These are phyloP conservation scores for human DNA, from an alignment of 2,113 vertebrate species.

Conservation along the genomic window GRCh38 chr11:118435001-118435500, in stretches of 20 bases:
- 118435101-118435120: constrained; percentile 79
- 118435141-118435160: constrained; percentile 54
- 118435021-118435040: constrained; percentile 41
- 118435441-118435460: constrained; percentile 70
- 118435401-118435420: constrained; percentile 65
- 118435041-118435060: constrained; percentile 35
- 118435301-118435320: constrained; percentile 45
- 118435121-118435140: constrained; percentile 53
- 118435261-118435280: constrained; percentile 59
- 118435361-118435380: constrained; percentile 46
- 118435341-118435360: constrained; percentile 11
- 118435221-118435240: constrained; percentile 39
- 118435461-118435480: constrained; percentile 68
- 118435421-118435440: constrained; percentile 57
- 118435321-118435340: constrained; percentile 17
- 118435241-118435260: constrained; percentile 52
- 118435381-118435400: constrained; percentile 64
- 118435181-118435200: constrained; percentile 39
- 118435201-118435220: constrained; percentile 24
- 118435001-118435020: constrained; percentile 63
- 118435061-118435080: not conserved
- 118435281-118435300: constrained; percentile 68
- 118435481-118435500: constrained; percentile 59
- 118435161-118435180: constrained; percentile 59
- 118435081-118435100: constrained; percentile 61